Evolutionary conservation across 1,140 invertebrate species (phyloP).

Genomic region (Ceratina australensis): DNA sequence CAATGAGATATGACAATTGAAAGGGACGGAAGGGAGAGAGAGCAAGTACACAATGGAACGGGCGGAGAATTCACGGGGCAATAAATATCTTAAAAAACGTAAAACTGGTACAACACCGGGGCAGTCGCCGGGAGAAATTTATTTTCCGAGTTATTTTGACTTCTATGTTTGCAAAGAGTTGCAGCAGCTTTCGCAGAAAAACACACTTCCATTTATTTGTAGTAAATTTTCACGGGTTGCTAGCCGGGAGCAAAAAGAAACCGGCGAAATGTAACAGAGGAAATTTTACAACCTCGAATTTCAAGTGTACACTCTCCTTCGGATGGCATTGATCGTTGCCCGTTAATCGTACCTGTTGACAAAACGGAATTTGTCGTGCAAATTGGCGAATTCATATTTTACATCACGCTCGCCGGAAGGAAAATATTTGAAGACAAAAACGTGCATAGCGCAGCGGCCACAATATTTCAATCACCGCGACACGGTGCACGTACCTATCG

Average conservation of each 20-base stretch:
- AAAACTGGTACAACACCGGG: neutral
- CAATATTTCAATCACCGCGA: slow-evolving; percentile 6
- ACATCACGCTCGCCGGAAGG: too few relatives aligned
- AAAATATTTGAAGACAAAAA: neutral
- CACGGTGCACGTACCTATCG: neutral
- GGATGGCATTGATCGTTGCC: neutral
- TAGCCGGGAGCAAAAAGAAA: neutral
- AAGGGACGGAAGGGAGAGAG: neutral
- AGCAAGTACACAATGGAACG: too few relatives aligned
- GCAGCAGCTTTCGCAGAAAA: neutral
- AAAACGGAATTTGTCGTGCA: too few relatives aligned
- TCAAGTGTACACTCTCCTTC: neutral
- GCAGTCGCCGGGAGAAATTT: neutral
- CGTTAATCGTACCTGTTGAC: neutral
- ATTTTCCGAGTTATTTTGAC: neutral
- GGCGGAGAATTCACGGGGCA: neutral
- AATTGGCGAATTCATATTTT: too few relatives aligned
- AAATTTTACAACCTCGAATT: neutral
- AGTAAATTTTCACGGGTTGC: neutral
- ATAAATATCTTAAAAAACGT: neutral
- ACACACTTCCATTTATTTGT: slow-evolving; percentile 4
- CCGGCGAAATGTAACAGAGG: neutral
- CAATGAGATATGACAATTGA: neutral
- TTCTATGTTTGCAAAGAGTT: neutral
- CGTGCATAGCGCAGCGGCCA: neutral